These are phyloP conservation scores for Patiria pectinifera DNA, from an alignment of 53 echinoderm and acorn worm genomes.

Conservation along the genomic window DNA sequence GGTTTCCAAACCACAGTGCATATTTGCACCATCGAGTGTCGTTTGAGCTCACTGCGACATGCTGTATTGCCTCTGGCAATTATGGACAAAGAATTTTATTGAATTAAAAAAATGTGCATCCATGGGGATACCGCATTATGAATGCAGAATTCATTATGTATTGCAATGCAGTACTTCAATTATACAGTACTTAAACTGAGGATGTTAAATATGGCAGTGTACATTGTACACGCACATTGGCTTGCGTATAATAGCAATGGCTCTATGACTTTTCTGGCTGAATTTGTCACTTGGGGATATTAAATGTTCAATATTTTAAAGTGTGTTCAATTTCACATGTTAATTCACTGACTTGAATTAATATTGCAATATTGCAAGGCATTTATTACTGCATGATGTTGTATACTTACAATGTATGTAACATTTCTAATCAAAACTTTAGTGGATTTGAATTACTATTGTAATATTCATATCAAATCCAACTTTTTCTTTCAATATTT, in stretches of 20 bases:
- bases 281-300: too few species aligned
- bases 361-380: background rate
- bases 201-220: too few species aligned
- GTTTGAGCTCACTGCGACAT: background rate
- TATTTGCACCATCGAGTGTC: too few species aligned
- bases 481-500: too few species aligned
- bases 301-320: too few species aligned
- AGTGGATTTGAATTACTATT: background rate
- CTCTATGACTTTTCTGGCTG: too few species aligned
- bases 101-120: background rate
- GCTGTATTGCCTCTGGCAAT: background rate
- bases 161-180: background rate
- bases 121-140: background rate
- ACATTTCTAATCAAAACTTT: background rate
- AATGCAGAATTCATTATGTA: background rate
- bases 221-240: too few species aligned
- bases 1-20: background rate
- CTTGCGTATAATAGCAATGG: too few species aligned
- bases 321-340: too few species aligned
- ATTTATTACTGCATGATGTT: too few species aligned
- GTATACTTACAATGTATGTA: background rate
- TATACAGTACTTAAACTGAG: background rate
- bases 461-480: too few species aligned
- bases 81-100: background rate
- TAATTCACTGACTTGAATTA: too few species aligned